Evolutionary conservation across 2,113 vertebrate genomes (phyloP).

Genomic region (Boulengeromyrus knoepffleri): DNA sequence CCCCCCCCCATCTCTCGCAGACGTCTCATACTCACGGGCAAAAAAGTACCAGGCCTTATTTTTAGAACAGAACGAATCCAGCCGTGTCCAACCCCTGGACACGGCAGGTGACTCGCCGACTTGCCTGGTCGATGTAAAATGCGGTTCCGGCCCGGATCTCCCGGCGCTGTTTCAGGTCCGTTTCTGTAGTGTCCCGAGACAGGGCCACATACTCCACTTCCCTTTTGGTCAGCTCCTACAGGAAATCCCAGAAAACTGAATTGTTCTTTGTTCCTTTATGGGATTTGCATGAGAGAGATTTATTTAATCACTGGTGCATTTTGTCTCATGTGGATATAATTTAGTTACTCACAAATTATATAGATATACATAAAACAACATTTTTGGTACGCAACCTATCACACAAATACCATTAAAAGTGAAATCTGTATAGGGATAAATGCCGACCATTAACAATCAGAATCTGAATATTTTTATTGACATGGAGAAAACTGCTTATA

Average conservation of each 20-base stretch:
- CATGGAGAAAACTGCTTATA: not conserved
- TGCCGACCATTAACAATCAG: not conserved
- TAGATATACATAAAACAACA: not conserved
- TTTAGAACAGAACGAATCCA: not conserved
- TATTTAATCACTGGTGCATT: not conserved
- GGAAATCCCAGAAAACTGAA: not conserved
- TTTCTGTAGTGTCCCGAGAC: conserved; percentile 92
- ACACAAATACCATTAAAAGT: not conserved
- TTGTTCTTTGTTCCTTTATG: not conserved
- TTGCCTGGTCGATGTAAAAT: conserved; percentile 92
- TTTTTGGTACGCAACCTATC: not conserved
- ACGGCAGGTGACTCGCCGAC: conserved; percentile 22
- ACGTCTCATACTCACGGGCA: not conserved
- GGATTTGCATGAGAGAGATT: not conserved
- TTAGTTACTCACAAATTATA: not conserved
- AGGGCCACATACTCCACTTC: conserved; percentile 90
- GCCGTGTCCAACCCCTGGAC: not conserved
- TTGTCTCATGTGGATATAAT: not conserved
- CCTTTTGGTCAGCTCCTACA: conserved; percentile 82
- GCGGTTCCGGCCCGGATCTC: conserved; percentile 87
- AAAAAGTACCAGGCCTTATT: not conserved
- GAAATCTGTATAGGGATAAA: not conserved
- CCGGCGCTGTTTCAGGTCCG: conserved; percentile 88
- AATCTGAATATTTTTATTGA: not conserved
- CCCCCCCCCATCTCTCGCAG: not conserved